Base-by-base conservation (phyloP, 1,140 invertebrate species). In the Oscheius sp. region DNA sequence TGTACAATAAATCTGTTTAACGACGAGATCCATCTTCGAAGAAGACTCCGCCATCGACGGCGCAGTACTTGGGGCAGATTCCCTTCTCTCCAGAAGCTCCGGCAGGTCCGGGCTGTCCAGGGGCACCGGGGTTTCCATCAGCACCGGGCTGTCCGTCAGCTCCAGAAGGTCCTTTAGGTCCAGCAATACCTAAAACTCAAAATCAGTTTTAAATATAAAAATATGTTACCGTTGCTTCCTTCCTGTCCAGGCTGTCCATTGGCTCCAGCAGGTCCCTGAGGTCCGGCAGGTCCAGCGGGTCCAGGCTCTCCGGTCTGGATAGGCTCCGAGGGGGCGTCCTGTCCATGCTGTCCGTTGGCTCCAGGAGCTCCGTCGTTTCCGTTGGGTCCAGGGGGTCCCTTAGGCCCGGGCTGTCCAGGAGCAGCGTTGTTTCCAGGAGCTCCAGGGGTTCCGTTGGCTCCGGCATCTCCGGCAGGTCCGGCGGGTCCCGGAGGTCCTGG, bases 401-500 rank as follows among this genome's bases (percentile, higher is more conserved):
- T n/a, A n/a, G n/a, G n/a, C n/a, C n/a, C n/a, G 42, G 55, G 61
- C 46, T 73, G 59, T 59, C 74, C 68, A 52, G 76, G 67, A 20
- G 59, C 69, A 32, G 70, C 78, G 45, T 34, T 31, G 28, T 34
- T 7, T 34, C 74, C 71, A 35, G 75, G 69, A 49, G 34, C 20
- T 64, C 65, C 75, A 31, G 75, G 49, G 36, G 75, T 46, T 72
- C 75, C 75, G 2, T 52, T 64, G 23, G 74, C 49, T 76, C 76
- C 71, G 35, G 77, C 59, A 42, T 38, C 58, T 75, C 70, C 70
- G 59, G 69, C 45, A 32, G 72, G 69, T 59, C 72, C 68, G 46
- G 75, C 73, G 35, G 77, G 77, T 76, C 74, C 77, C 34, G 34
- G 42, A n/a, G n/a, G n/a, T n/a, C n/a, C n/a, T n/a, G n/a, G n/a